phyloP scores from a whole-genome alignment of 2,888 invertebrate genomes.

The Agrochola litura region DNA sequence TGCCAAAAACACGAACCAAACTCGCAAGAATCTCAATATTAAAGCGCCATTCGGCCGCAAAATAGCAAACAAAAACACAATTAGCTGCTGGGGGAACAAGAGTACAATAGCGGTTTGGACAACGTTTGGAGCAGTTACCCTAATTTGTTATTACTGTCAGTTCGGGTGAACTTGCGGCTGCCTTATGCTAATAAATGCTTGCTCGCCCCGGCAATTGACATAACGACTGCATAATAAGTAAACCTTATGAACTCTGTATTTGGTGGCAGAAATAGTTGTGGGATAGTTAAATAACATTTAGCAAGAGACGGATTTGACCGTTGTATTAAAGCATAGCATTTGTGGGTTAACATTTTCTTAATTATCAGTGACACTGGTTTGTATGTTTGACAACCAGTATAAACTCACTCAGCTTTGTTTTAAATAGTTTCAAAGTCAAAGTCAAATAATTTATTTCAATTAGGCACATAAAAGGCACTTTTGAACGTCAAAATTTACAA shows the following conservation, averaged over 20 bases:
- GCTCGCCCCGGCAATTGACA: constrained; percentile 71
- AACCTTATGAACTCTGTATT: constrained; percentile 61
- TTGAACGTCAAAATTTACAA: no score
- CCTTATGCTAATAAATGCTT: constrained; percentile 83
- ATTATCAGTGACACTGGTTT: not conserved
- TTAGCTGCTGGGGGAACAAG: constrained; percentile 79
- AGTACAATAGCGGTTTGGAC: constrained; percentile 79
- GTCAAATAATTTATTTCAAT: no score
- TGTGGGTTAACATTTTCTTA: not conserved
- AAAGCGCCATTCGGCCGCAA: constrained; percentile 77
- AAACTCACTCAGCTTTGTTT: not conserved
- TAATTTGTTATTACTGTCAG: constrained; percentile 87
- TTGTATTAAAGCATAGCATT: not conserved
- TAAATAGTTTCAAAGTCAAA: no score
- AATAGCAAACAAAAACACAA: constrained; percentile 88
- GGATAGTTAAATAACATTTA: constrained; percentile 31
- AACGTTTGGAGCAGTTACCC: constrained; percentile 81
- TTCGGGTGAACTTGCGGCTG: constrained; percentile 79
- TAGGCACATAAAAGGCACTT: no score
- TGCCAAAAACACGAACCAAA: constrained; percentile 46
- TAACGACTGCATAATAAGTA: constrained; percentile 58
- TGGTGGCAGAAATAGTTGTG: constrained; percentile 37
- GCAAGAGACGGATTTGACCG: constrained; percentile 30
- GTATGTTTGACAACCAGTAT: not conserved
- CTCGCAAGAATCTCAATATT: constrained; percentile 69